Conservation (phyloP, 2,797 vertebrate genomes). For the Thripadectes ignobilis region DNA sequence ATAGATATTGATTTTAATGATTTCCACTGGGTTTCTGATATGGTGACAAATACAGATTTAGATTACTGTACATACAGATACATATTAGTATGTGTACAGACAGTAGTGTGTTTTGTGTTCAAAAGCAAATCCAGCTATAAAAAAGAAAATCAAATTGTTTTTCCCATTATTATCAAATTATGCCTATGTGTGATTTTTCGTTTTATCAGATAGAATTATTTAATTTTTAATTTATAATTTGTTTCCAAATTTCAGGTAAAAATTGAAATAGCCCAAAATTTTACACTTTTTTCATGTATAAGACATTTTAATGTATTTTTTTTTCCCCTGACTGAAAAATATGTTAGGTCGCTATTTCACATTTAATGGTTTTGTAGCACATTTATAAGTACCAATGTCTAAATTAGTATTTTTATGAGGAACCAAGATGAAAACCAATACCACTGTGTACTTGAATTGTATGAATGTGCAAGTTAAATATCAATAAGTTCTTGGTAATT, state of each 20-base stretch:
- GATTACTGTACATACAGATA: neutral
- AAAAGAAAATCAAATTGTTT: neutral
- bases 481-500: neutral
- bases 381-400: neutral
- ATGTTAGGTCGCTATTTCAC: neutral
- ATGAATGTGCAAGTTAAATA: neutral
- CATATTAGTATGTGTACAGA: neutral
- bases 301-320: neutral
- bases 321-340: neutral
- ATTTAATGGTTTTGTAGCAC: neutral
- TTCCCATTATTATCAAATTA: neutral
- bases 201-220: neutral
- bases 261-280: neutral
- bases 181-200: accelerated
- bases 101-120: neutral
- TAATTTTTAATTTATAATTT: neutral
- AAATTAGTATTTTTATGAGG: neutral
- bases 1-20: neutral
- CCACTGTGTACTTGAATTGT: neutral
- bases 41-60: neutral
- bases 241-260: neutral
- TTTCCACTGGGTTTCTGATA: neutral
- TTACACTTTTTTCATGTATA: neutral
- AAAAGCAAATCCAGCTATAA: neutral
- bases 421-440: neutral